Conservation (phyloP, 2,888 invertebrate genomes). For the Lydus trimaculatus region DNA sequence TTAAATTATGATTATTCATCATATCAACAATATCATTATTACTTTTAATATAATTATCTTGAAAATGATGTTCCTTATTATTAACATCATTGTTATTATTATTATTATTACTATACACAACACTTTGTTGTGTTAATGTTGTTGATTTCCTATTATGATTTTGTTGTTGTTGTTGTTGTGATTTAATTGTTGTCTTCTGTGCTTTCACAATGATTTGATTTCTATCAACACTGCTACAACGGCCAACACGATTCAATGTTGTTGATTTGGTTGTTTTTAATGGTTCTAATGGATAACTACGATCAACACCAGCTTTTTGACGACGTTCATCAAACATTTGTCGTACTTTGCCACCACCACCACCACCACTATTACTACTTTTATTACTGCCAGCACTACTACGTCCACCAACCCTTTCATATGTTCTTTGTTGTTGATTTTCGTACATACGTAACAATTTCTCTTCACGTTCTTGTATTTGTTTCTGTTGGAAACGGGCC, state of each 20-base stretch:
- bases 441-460: conserved; percentile 76
- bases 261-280: conserved; percentile 61
- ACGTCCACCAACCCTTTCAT: conserved; percentile 66
- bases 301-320: conserved; percentile 78
- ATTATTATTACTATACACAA: conserved; percentile 55
- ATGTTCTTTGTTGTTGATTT: conserved; percentile 71
- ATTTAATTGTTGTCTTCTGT: conserved; percentile 55
- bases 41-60: no score
- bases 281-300: conserved; percentile 83
- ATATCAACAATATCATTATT: conserved; percentile 57
- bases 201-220: conserved; percentile 55
- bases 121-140: conserved; percentile 57
- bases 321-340: conserved; percentile 88
- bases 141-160: conserved; percentile 52
- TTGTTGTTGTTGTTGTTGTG: conserved; percentile 60
- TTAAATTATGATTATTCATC: conserved; percentile 59
- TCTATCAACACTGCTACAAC: conserved; percentile 58
- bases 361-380: conserved; percentile 34
- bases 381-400: conserved; percentile 58
- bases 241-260: conserved; percentile 47
- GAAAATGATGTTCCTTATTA: conserved; percentile 55
- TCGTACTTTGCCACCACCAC: conserved; percentile 66
- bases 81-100: conserved; percentile 52
- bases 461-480: conserved; percentile 81
- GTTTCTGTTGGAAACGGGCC: conserved; percentile 85